phyloP scores from a whole-genome alignment of 2,888 invertebrate genomes.

The Ommatoiulus sabulosus region DNA sequence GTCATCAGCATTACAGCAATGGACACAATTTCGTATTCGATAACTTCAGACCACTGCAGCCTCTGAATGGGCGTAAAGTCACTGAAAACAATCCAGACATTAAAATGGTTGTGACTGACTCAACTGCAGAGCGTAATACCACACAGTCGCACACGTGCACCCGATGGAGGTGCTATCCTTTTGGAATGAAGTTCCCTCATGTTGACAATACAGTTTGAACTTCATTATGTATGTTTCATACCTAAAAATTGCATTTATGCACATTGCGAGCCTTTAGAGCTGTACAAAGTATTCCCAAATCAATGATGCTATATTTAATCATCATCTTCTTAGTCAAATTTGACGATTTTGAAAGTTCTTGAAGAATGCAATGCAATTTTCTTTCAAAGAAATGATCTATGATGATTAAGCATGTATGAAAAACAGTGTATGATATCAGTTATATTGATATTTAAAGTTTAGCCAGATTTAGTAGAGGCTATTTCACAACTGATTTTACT shows the following conservation, averaged over 20 bases:
- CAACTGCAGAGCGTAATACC: background rate
- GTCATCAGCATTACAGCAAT: background rate
- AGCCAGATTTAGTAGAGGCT: background rate
- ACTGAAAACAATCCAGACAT: background rate
- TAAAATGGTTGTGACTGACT: background rate
- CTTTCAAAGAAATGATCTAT: too few species aligned
- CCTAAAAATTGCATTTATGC: background rate
- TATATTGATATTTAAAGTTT: background rate
- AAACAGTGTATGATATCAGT: background rate
- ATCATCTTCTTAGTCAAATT: too few species aligned
- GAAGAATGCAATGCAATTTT: too few species aligned
- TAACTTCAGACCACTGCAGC: constrained; percentile 38
- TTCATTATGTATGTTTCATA: background rate
- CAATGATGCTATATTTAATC: too few species aligned
- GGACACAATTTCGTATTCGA: constrained; percentile 11
- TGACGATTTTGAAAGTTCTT: too few species aligned
- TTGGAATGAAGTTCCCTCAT: background rate
- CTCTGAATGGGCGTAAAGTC: background rate
- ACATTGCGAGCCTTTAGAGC: background rate
- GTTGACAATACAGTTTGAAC: background rate
- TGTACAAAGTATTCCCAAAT: too few species aligned
- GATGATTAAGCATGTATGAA: too few species aligned
- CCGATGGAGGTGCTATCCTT: background rate
- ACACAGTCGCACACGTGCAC: background rate
- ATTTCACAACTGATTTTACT: background rate